Evolutionary conservation across 2,113 vertebrate species (phyloP).

Genomic region (Isurus oxyrinchus): DNA sequence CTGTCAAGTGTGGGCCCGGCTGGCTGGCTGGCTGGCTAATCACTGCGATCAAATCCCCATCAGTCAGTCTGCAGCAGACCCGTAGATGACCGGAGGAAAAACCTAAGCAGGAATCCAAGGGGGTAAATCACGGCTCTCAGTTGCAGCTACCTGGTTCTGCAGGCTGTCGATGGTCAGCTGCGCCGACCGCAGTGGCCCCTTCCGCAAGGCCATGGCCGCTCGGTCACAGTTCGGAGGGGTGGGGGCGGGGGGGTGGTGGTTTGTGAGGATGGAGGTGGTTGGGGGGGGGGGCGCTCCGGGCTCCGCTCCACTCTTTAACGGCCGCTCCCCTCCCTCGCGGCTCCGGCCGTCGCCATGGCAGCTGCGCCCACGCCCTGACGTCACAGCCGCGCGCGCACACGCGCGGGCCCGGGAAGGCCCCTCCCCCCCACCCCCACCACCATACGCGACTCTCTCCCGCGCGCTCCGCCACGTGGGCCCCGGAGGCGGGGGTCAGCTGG

Average conservation of each 20-base stretch:
- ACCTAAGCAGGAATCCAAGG: background rate
- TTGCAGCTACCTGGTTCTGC: slow-evolving; percentile 36
- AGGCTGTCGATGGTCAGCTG: slow-evolving; percentile 36
- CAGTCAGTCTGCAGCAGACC: too few species aligned
- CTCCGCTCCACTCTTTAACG: background rate
- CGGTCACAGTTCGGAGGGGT: too few species aligned
- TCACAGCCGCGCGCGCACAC: rapidly evolving
- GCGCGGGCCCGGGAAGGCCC: too few species aligned
- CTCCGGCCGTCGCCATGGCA: background rate
- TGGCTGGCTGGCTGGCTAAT: background rate
- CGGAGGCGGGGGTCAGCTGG: too few species aligned
- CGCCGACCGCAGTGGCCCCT: slow-evolving; percentile 40
- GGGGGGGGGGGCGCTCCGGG: too few species aligned
- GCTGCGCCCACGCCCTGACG: background rate
- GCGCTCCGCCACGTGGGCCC: too few species aligned
- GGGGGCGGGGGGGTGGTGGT: too few species aligned
- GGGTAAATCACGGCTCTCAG: background rate
- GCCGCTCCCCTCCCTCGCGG: background rate
- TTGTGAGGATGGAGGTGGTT: too few species aligned
- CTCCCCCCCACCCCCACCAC: too few species aligned
- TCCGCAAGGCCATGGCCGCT: background rate
- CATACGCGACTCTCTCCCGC: too few species aligned
- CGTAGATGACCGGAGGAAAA: too few species aligned
- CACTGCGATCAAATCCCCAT: background rate
- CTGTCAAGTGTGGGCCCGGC: background rate